phyloP scores from a whole-genome alignment of 2,113 vertebrate species.

The Coturnix japonica region DNA sequence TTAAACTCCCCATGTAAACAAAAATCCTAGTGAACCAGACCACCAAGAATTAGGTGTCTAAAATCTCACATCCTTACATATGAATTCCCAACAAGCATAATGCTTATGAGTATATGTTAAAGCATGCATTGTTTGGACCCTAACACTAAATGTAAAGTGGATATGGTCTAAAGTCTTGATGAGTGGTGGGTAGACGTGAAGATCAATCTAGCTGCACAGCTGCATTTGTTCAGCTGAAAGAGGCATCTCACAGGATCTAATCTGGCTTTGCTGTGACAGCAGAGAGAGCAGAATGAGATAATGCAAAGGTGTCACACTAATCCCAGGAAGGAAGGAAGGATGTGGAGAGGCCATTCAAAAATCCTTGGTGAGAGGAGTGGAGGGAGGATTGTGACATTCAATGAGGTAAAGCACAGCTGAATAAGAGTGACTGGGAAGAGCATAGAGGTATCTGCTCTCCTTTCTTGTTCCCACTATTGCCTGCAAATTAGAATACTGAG shows the following conservation, averaged over 20 bases:
- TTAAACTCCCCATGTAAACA: background rate
- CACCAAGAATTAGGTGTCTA: background rate
- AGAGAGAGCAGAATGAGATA: background rate
- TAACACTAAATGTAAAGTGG: background rate
- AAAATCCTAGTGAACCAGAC: background rate
- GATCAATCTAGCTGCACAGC: background rate
- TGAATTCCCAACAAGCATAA: background rate
- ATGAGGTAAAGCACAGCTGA: fast-evolving
- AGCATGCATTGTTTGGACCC: background rate
- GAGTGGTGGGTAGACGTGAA: background rate
- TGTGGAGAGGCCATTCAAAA: background rate
- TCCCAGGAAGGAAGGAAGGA: background rate
- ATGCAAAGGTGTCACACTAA: fast-evolving
- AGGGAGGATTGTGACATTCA: background rate
- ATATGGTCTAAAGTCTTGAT: background rate
- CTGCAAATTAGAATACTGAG: background rate
- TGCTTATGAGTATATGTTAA: background rate
- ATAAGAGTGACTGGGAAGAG: background rate
- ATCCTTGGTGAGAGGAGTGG: background rate
- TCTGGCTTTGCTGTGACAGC: fast-evolving
- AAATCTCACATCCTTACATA: background rate
- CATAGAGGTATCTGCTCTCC: background rate
- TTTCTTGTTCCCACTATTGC: background rate
- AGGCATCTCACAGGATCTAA: fast-evolving
- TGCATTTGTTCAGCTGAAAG: background rate